A percentile compares a stretch with the other conserved stretches of the same genome.
Evolutionary conservation across 1,140 invertebrate genomes (phyloP).

Genomic region (Halictus rubicundus): DNA sequence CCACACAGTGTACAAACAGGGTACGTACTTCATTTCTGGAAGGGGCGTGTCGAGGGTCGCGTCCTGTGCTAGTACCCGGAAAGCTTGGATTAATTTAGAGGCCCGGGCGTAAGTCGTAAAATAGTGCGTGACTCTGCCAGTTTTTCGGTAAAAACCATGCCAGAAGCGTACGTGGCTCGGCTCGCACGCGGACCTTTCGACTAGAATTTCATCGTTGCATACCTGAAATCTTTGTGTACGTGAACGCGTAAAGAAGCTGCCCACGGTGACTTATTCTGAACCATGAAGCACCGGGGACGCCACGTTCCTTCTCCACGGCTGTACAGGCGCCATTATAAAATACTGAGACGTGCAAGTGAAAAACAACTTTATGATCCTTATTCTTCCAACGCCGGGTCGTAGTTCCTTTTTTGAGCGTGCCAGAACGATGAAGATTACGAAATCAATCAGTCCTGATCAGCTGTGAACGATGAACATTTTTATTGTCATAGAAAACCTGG

Average conservation of each 20-base stretch:
- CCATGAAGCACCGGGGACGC: constrained; percentile 20
- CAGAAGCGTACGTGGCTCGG: constrained; percentile 11
- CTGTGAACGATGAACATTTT: no score
- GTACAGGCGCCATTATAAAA: constrained; percentile 49
- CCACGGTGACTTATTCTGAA: constrained; percentile 10
- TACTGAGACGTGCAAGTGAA: constrained; percentile 53
- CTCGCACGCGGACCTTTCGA: constrained; percentile 6
- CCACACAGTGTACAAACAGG: constrained; percentile 18
- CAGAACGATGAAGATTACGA: no score
- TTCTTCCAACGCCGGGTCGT: no score
- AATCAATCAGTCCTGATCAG: no score
- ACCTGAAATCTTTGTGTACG: background rate
- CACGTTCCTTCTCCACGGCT: constrained; percentile 55
- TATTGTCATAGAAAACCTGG: no score
- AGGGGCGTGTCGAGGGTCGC: constrained; percentile 44
- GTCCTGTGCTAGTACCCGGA: constrained; percentile 2
- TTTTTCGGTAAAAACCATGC: constrained; percentile 33
- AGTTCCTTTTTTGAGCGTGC: no score
- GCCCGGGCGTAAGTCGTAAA: constrained; percentile 59
- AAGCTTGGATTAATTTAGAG: constrained; percentile 60
- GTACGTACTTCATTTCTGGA: constrained; percentile 47
- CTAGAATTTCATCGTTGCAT: background rate
- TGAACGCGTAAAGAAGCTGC: constrained; percentile 8
- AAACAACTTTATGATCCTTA: constrained; percentile 42
- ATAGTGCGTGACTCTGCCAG: constrained; percentile 60